A percentile compares a stretch with the other conserved stretches of the same genome.
Evolutionary conservation across 1,140 invertebrate genomes (phyloP).

Genomic region (Pissodes strobi): DNA sequence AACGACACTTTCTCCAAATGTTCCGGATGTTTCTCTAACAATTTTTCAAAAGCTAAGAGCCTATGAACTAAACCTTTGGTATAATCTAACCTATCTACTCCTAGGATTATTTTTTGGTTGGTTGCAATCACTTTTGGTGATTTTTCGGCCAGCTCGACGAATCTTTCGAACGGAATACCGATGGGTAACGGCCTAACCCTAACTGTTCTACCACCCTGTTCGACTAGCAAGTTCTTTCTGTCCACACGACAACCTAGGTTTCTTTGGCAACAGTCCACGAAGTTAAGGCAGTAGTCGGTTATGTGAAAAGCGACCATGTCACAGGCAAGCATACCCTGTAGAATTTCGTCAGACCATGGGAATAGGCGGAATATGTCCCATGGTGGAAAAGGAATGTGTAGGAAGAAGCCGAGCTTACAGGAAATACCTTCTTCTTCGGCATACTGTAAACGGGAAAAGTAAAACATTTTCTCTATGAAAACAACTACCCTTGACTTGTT

Average conservation of each 20-base stretch:
- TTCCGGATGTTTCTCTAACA: constrained; percentile 84
- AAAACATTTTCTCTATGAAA: no score
- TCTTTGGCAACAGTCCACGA: constrained; percentile 88
- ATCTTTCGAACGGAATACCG: constrained; percentile 85
- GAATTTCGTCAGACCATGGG: constrained; percentile 88
- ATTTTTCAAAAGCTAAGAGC: constrained; percentile 79
- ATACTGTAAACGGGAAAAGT: constrained; percentile 56
- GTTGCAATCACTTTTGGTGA: constrained; percentile 72
- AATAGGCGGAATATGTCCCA: constrained; percentile 91
- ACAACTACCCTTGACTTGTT: background rate
- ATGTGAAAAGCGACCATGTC: constrained; percentile 93
- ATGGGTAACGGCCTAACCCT: constrained; percentile 82
- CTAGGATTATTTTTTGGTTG: constrained; percentile 80
- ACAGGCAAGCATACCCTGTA: constrained; percentile 88
- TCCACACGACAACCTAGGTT: constrained; percentile 86
- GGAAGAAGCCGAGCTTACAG: constrained; percentile 85
- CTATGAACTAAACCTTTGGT: constrained; percentile 88
- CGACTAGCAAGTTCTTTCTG: constrained; percentile 82
- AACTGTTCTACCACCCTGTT: constrained; percentile 83
- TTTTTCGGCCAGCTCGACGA: constrained; percentile 78
- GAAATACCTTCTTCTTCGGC: constrained; percentile 78
- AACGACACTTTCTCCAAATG: constrained; percentile 82
- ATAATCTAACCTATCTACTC: constrained; percentile 88
- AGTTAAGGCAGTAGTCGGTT: constrained; percentile 88
- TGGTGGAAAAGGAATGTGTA: constrained; percentile 90